Percentiles rank a stretch among this genome's conserved stretches.
Conservation (phyloP, 2,797 vertebrate genomes). For the Mormyrus proboscirostris region DNA sequence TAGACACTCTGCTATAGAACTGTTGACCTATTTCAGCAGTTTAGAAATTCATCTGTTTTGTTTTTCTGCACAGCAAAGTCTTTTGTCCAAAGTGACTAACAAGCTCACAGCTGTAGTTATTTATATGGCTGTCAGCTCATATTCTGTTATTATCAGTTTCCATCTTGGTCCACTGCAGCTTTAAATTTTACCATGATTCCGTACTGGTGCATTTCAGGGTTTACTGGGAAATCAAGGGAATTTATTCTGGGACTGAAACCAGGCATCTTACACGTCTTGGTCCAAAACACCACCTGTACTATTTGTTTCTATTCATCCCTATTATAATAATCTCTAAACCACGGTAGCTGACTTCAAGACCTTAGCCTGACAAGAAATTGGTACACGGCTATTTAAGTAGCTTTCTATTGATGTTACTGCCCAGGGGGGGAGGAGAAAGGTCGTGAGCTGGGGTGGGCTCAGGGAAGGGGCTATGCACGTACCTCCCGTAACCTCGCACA, state of each 20-base stretch:
- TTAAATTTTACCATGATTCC: neutral
- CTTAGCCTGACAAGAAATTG: neutral
- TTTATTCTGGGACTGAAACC: neutral
- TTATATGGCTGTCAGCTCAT: conserved; percentile 1
- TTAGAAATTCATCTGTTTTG: neutral
- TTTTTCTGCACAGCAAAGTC: neutral
- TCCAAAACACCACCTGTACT: neutral
- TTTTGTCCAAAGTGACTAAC: neutral
- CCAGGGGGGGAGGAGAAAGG: neutral
- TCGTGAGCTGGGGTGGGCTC: neutral
- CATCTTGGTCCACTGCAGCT: neutral
- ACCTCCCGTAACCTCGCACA: conserved; percentile 99
- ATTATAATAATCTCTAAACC: neutral
- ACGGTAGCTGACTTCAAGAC: neutral
- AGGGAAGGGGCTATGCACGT: conserved; percentile 24
- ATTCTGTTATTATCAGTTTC: neutral
- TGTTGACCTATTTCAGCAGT: neutral
- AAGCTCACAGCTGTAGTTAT: neutral
- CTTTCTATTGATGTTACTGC: neutral
- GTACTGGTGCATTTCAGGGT: neutral
- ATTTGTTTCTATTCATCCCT: neutral
- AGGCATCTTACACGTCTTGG: neutral
- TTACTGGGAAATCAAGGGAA: neutral
- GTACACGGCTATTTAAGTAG: neutral
- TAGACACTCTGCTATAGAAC: neutral